Percentiles rank a stretch among this genome's conserved stretches.
Evolutionary conservation across 1,140 invertebrate genomes (phyloP).

Genomic region (Drosophila repletoides): DNA sequence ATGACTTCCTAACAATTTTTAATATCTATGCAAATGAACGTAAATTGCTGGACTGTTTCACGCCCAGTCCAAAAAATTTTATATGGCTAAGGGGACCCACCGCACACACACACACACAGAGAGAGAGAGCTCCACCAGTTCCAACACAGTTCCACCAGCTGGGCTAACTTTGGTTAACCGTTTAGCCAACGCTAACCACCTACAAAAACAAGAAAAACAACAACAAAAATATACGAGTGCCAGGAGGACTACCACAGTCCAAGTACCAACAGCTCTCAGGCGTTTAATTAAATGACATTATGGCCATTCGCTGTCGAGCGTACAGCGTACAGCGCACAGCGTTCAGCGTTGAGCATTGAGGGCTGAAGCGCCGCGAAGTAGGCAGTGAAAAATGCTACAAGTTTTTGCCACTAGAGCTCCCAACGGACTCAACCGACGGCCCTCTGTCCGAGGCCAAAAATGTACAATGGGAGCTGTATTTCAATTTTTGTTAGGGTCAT

Average conservation of each 20-base stretch:
- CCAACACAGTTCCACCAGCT: neutral
- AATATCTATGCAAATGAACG: conserved; percentile 81
- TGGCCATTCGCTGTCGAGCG: conserved; percentile 47
- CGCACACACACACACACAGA: no score
- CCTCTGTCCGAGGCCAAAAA: conserved; percentile 37
- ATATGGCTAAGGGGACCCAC: no score
- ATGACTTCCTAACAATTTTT: conserved; percentile 81
- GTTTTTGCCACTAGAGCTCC: conserved; percentile 34
- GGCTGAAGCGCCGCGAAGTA: conserved; percentile 37
- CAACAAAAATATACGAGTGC: conserved; percentile 31
- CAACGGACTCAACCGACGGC: conserved; percentile 4
- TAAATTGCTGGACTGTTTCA: conserved; percentile 70
- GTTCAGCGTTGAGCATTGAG: conserved; percentile 8
- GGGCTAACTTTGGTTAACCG: conserved; percentile 67
- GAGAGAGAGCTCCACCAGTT: conserved; percentile 22
- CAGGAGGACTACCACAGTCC: neutral
- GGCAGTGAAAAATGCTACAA: conserved; percentile 65
- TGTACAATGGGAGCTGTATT: conserved; percentile 72
- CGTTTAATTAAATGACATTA: conserved; percentile 81
- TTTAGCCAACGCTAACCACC: conserved; percentile 66
- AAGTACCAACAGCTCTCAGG: conserved; percentile 67
- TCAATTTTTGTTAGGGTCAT: conserved; percentile 62
- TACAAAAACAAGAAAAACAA: conserved; percentile 12
- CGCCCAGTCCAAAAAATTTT: conserved; percentile 49
- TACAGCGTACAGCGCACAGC: conserved; percentile 35